Evolutionary conservation across 2,888 invertebrate genomes (phyloP).

Genomic region (Troides helena): DNA sequence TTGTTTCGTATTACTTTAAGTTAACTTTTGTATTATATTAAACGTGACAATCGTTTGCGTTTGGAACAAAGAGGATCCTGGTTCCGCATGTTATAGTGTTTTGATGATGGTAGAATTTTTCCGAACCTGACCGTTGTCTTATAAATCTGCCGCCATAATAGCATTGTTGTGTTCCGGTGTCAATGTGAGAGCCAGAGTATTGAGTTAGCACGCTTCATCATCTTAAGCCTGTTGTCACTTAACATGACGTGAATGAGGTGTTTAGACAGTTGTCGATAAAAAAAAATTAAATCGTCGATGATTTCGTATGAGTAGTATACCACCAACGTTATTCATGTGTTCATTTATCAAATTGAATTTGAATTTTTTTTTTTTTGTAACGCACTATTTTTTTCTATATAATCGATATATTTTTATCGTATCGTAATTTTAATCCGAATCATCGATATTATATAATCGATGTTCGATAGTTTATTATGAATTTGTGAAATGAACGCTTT

Average conservation of each 20-base stretch:
- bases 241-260: no score
- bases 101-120: no score
- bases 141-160: no score
- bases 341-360: constrained; percentile 38
- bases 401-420: constrained; percentile 26
- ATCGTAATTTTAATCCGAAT: constrained; percentile 22
- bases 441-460: constrained; percentile 15
- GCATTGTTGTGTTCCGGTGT: no score
- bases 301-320: constrained; percentile 23
- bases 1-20: constrained; percentile 11
- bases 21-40: constrained; percentile 22
- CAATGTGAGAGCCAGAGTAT: no score
- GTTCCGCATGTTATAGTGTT: no score
- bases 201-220: no score
- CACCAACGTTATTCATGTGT: constrained; percentile 30
- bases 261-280: no score
- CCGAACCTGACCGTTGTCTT: no score
- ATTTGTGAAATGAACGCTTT: constrained; percentile 30
- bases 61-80: neutral
- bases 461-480: constrained; percentile 3
- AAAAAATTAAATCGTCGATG: neutral
- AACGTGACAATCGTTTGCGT: constrained; percentile 1
- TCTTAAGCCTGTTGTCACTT: no score
- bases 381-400: constrained; percentile 28
- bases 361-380: constrained; percentile 4